Conservation (phyloP, 2,888 invertebrate species). For the Aricia artaxerxes region DNA sequence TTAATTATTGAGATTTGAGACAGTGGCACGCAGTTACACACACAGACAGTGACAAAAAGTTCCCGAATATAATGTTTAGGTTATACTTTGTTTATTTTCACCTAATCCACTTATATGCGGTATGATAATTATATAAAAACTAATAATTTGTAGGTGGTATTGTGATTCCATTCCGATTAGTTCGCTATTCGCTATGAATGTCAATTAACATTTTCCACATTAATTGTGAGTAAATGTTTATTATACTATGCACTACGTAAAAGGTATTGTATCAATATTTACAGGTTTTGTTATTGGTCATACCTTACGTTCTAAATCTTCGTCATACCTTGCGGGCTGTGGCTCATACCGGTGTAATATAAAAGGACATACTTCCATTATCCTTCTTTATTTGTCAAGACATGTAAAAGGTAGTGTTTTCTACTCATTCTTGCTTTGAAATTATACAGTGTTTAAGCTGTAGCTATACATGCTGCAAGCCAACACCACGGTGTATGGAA, state of each 20-base stretch:
- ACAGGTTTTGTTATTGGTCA: not conserved
- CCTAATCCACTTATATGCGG: not conserved
- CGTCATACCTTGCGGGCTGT: not conserved
- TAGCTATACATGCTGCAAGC: not conserved
- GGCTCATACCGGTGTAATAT: not conserved
- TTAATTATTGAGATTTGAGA: not conserved
- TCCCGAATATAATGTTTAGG: too few relatives aligned
- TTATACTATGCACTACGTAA: not conserved
- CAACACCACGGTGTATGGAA: slow-evolving; percentile 4
- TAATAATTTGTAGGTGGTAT: not conserved
- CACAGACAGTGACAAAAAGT: too few relatives aligned
- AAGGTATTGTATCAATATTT: not conserved
- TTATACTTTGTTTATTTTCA: too few relatives aligned
- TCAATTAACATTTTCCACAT: slow-evolving; percentile 10
- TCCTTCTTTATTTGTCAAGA: not conserved
- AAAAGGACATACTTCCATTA: not conserved
- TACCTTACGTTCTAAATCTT: not conserved
- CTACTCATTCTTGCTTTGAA: not conserved
- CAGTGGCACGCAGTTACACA: not conserved
- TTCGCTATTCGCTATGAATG: slow-evolving; percentile 4
- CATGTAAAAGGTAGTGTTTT: not conserved
- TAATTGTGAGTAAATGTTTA: not conserved
- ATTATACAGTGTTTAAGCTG: not conserved
- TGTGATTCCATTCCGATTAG: not conserved
- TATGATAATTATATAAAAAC: not conserved